Percentiles rank a stretch among this genome's conserved stretches.
Evolutionary conservation across 2,797 vertebrate genomes (phyloP).

Genomic region (Alfaro cultratus): DNA sequence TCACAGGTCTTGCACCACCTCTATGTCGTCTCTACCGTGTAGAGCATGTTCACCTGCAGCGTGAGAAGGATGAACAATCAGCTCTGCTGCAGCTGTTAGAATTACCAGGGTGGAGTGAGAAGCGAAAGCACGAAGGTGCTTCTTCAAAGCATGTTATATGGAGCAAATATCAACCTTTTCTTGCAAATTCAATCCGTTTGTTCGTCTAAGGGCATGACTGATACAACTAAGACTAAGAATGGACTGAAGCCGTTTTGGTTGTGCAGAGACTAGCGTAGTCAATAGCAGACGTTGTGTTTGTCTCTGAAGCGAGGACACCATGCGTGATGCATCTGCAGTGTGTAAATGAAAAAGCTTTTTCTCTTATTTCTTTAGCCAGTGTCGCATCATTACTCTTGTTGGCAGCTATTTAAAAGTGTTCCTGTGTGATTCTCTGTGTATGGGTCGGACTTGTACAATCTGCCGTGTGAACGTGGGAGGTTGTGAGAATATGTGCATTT

Average conservation of each 20-base stretch:
- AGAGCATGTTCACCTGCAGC: not conserved
- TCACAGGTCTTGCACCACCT: not conserved
- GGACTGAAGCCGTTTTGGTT: not conserved
- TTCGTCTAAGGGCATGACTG: not conserved
- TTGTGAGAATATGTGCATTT: not conserved
- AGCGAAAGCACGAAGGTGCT: not conserved
- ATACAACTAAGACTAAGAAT: not conserved
- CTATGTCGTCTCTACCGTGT: not conserved
- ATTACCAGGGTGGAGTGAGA: not conserved
- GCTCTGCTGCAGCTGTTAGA: not conserved
- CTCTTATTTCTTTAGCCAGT: constrained; percentile 6
- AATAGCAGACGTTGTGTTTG: not conserved
- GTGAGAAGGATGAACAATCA: not conserved
- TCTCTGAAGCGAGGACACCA: constrained; percentile 16
- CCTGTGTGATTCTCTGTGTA: constrained; percentile 20
- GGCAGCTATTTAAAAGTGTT: constrained; percentile 42
- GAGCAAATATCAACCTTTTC: not conserved
- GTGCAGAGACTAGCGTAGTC: not conserved
- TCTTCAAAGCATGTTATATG: not conserved
- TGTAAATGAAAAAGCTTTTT: constrained; percentile 46
- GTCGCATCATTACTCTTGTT: constrained; percentile 35
- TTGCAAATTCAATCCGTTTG: not conserved
- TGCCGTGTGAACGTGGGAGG: constrained; percentile 1
- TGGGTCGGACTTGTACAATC: constrained; percentile 15
- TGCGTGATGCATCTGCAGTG: constrained; percentile 27